phyloP scores from a whole-genome alignment of 2,888 invertebrate species.

The Holacanthella duospinosa region DNA sequence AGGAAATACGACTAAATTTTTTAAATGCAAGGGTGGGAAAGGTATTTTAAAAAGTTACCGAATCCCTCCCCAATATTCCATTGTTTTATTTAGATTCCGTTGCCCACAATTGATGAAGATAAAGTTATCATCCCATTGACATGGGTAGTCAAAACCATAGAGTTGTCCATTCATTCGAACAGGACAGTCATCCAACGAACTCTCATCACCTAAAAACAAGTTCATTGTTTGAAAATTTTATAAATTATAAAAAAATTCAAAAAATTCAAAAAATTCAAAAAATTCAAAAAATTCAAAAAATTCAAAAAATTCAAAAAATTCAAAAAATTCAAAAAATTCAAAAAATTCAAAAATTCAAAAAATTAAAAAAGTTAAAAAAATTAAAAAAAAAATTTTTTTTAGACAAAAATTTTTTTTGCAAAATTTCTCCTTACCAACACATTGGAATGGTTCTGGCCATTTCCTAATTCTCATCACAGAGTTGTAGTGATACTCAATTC shows the following conservation, averaged over 20 bases:
- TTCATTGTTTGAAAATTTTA: too few species aligned
- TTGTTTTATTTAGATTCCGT: constrained; percentile 52
- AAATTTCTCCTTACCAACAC: too few species aligned
- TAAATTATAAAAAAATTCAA: neutral
- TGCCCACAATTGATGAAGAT: constrained; percentile 86
- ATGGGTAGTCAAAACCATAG: constrained; percentile 71
- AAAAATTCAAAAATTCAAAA: too few species aligned
- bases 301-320: too few species aligned
- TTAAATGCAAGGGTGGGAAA: neutral
- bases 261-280: too few species aligned
- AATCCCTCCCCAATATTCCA: constrained; percentile 92
- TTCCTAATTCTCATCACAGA: constrained; percentile 79
- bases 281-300: too few species aligned
- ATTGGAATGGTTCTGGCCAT: constrained; percentile 84
- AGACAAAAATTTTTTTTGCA: too few species aligned
- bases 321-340: too few species aligned
- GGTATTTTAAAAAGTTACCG: constrained; percentile 40
- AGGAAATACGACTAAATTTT: neutral
- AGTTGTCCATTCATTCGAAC: constrained; percentile 78
- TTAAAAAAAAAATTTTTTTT: too few species aligned
- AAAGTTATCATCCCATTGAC: constrained; percentile 79
- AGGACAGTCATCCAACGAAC: constrained; percentile 43
- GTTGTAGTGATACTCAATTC: constrained; percentile 81
- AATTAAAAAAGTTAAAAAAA: too few species aligned
- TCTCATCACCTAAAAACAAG: constrained; percentile 41